Percentiles rank a stretch among this genome's conserved stretches.
phyloP scores from a whole-genome alignment of 2,797 vertebrate genomes.

The Pseudotriccus pelzelni region DNA sequence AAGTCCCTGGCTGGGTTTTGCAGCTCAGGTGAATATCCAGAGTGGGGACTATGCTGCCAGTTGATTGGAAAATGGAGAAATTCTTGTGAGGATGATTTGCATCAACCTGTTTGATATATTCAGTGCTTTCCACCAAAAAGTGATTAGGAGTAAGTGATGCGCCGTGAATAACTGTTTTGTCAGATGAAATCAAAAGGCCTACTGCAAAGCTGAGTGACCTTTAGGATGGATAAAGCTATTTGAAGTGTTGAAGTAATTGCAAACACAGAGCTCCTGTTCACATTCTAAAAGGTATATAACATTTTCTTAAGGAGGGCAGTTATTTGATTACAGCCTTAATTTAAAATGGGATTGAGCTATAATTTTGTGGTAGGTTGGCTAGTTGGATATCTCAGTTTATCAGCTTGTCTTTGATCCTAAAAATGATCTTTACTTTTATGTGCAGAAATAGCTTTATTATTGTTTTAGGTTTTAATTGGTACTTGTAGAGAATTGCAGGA shows the following conservation, averaged over 20 bases:
- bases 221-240: constrained; percentile 24
- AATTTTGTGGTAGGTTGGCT: not conserved
- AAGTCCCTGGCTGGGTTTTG: not conserved
- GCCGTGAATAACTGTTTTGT: not conserved
- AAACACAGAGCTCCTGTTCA: not conserved
- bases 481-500: not conserved
- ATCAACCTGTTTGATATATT: not conserved
- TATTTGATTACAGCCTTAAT: constrained; percentile 4
- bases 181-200: constrained; percentile 21
- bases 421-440: not conserved
- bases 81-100: not conserved
- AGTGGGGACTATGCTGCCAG: not conserved
- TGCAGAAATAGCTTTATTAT: not conserved
- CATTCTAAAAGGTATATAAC: not conserved
- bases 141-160: not conserved
- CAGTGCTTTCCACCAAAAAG: not conserved
- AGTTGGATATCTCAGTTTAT: not conserved
- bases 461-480: not conserved
- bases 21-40: not conserved
- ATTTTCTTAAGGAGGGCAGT: not conserved
- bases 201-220: constrained; percentile 1
- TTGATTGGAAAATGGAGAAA: not conserved
- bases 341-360: not conserved
- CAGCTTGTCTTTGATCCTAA: not conserved
- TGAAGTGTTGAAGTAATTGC: constrained; percentile 40